Conservation (phyloP, 2,797 vertebrate species). For the Anableps anableps region DNA sequence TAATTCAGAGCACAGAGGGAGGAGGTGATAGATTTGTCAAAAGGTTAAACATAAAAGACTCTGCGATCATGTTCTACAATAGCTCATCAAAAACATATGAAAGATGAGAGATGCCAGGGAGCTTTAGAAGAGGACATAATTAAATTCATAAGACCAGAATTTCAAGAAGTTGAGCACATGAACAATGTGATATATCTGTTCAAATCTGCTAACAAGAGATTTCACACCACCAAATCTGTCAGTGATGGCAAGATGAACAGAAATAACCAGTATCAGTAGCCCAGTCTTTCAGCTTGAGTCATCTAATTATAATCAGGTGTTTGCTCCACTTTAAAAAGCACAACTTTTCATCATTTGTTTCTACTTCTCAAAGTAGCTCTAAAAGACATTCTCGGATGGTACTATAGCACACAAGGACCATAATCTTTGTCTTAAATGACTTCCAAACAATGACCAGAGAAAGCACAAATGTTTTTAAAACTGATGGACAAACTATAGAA, state of each 20-base stretch:
- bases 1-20: conserved; percentile 71
- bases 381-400: conserved; percentile 26
- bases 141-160: conserved; percentile 42
- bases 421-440: conserved; percentile 43
- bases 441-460: conserved; percentile 31
- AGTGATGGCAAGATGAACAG: conserved; percentile 26
- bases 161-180: conserved; percentile 35
- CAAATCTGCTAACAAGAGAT: conserved; percentile 15
- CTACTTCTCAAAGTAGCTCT: conserved; percentile 42
- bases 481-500: conserved; percentile 47
- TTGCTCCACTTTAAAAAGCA: conserved; percentile 25
- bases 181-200: conserved; percentile 33
- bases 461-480: conserved; percentile 43
- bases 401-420: conserved; percentile 57
- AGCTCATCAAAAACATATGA: conserved; percentile 73
- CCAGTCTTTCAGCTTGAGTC: conserved; percentile 37
- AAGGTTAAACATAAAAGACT: conserved; percentile 71
- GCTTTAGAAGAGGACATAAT: conserved; percentile 42
- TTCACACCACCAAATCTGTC: conserved; percentile 24
- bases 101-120: conserved; percentile 48
- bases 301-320: conserved; percentile 47
- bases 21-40: conserved; percentile 77
- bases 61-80: conserved; percentile 66
- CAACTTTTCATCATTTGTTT: conserved; percentile 28
- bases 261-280: conserved; percentile 39